Conservation (phyloP, 1,140 invertebrate genomes). For the Trialeurodes vaporariorum region DNA sequence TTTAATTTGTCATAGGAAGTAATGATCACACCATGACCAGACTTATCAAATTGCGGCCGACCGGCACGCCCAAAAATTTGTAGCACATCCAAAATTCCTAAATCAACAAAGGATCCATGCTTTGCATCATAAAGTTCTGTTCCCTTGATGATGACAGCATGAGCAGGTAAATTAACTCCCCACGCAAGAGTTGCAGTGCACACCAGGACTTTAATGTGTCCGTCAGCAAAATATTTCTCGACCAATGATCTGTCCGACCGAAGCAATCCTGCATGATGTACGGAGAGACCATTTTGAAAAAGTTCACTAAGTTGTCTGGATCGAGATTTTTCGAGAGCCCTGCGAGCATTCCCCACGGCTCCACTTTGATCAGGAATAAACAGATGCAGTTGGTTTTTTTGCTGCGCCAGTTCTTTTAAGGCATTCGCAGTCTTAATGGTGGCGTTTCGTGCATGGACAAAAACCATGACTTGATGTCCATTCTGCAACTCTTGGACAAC, state of each 20-base stretch:
- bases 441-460: conserved; percentile 95
- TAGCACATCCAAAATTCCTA: conserved; percentile 93
- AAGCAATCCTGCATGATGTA: conserved; percentile 95
- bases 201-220: conserved; percentile 83
- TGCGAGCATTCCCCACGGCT: conserved; percentile 46
- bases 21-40: conserved; percentile 88
- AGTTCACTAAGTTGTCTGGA: conserved; percentile 70
- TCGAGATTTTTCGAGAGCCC: conserved; percentile 51
- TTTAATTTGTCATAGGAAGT: conserved; percentile 84
- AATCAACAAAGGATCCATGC: conserved; percentile 84
- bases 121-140: conserved; percentile 97
- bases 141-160: conserved; percentile 95
- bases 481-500: conserved; percentile 72
- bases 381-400: conserved; percentile 53
- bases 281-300: conserved; percentile 77
- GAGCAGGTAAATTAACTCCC: conserved; percentile 98
- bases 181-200: conserved; percentile 98
- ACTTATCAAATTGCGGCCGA: conserved; percentile 82
- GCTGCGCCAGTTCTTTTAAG: conserved; percentile 60
- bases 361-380: conserved; percentile 52
- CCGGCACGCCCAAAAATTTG: conserved; percentile 99
- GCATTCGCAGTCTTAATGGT: conserved; percentile 76
- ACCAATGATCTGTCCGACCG: conserved; percentile 71
- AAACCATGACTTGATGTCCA: conserved; percentile 94
- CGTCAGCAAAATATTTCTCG: conserved; percentile 80